Conservation (phyloP, 1,140 invertebrate genomes). For the Zaprionus ornatus region DNA sequence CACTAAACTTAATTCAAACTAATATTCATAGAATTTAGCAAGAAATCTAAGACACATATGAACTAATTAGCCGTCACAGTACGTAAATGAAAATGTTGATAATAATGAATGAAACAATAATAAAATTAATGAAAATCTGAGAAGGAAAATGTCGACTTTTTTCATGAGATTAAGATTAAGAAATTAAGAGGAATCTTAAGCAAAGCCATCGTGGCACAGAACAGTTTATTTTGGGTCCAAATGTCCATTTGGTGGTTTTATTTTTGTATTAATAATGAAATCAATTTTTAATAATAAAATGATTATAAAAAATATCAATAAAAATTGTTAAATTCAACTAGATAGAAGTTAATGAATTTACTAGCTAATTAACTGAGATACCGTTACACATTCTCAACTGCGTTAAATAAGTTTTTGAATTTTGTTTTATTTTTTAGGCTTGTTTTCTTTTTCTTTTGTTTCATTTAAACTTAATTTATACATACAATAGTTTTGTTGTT, state of each 20-base stretch:
- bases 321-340: slow-evolving; percentile 70
- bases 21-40: slow-evolving; percentile 60
- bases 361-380: slow-evolving; percentile 81
- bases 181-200: not conserved
- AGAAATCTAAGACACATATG: slow-evolving; percentile 54
- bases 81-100: slow-evolving; percentile 82
- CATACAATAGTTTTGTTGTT: slow-evolving; percentile 47
- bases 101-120: slow-evolving; percentile 81
- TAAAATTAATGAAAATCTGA: slow-evolving; percentile 66
- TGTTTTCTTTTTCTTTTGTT: slow-evolving; percentile 27
- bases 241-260: slow-evolving; percentile 45
- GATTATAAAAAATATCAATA: slow-evolving; percentile 52
- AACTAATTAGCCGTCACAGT: slow-evolving; percentile 74
- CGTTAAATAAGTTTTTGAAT: slow-evolving; percentile 48
- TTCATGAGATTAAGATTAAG: no score
- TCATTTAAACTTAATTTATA: slow-evolving; percentile 56
- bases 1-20: slow-evolving; percentile 40
- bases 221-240: slow-evolving; percentile 35
- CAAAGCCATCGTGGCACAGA: not conserved
- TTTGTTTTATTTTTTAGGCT: slow-evolving; percentile 55
- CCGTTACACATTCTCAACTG: slow-evolving; percentile 60
- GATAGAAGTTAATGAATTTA: slow-evolving; percentile 71
- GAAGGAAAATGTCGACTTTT: not conserved
- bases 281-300: slow-evolving; percentile 42
- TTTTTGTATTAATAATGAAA: slow-evolving; percentile 40